Evolutionary conservation across 2,113 vertebrate genomes (phyloP).

Genomic region (Cyrtonyx montezumae): DNA sequence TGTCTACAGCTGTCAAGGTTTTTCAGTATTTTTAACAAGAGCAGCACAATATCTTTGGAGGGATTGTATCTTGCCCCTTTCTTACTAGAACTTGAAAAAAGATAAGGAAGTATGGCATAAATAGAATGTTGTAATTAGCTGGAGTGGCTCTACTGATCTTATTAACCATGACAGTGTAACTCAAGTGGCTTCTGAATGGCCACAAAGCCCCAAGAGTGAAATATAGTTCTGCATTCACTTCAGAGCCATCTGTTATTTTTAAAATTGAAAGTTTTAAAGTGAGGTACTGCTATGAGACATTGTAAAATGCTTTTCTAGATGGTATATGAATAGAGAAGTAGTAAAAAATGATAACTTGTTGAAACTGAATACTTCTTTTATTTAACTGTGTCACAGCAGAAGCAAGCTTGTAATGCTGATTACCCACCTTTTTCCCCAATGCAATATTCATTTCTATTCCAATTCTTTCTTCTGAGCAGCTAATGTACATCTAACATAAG

Average conservation of each 20-base stretch:
- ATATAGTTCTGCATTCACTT: constrained; percentile 3
- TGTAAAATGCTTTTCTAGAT: background rate
- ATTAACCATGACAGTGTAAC: constrained; percentile 7
- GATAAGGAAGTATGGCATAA: constrained; percentile 17
- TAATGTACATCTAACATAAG: background rate
- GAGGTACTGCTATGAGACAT: background rate
- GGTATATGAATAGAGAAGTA: rapidly evolving
- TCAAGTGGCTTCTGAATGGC: constrained; percentile 46
- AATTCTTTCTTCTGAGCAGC: background rate
- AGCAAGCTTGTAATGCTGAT: background rate
- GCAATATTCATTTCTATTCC: background rate
- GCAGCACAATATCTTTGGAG: constrained; percentile 13
- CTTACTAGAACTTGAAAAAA: constrained; percentile 3
- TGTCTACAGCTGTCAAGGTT: background rate
- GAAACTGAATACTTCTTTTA: background rate
- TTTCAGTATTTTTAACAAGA: constrained; percentile 25
- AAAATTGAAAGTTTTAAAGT: constrained; percentile 8
- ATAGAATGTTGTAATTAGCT: constrained; percentile 57
- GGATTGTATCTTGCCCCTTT: constrained; percentile 27
- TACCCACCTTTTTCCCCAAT: background rate
- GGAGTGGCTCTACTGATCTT: constrained; percentile 47
- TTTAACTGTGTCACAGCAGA: background rate
- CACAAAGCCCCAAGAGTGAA: constrained; percentile 29
- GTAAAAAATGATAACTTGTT: background rate
- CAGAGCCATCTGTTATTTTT: constrained; percentile 47